Evolutionary conservation across 2,888 invertebrate genomes (phyloP), one percentile per base, ranked within the genome.

Genomic region (Strigamia maritima): DNA sequence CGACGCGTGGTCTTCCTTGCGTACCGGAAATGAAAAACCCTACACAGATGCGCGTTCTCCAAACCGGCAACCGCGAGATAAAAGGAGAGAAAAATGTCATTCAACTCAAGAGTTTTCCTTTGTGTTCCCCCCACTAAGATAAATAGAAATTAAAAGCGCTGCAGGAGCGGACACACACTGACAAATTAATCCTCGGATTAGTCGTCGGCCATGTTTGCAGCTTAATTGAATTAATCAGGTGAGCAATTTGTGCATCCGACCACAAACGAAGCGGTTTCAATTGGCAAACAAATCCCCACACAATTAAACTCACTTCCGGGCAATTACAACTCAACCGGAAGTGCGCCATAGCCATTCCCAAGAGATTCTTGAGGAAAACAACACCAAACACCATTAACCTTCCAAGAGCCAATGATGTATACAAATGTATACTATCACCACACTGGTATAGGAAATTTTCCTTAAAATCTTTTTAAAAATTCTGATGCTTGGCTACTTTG

Each of bases 171-270:
- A 60, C 60, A 19, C 19, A 8, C 24, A 60, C 22, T 60, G 60
- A 60, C 60, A 60, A 60, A 60, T 60, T 60, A 60, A 60, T 60
- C 60, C 22, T 0, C 60, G 24, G 60, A 60, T 60, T 60, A 60
- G 60, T 60, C 60, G 60, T 60, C 60, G 60, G 60, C 60, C 60
- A 60, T 60, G 60, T 60, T 60, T 60, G 60, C 60, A 60, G 60
- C 60, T 60, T 60, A 60, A 60, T 60, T 60, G 60, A 60, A 60
- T 60, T 60, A 60, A 60, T 60, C 60, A 60, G 60, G 60, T 60
- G 60, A 19, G 60, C 60, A 60, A 60, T 60, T 60, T 60, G 60
- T 24, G 60, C 60, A 60, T 22, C 60, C 60, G 24, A 60, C 60
- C 60, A 19, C 60, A 60, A 60, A 60, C 60, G 60, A 60, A 60